Percentiles rank a stretch among this genome's conserved stretches.
These are phyloP conservation scores for Aelia acuminata DNA, from an alignment of 2,888 invertebrate species.

Conservation along the genomic window DNA sequence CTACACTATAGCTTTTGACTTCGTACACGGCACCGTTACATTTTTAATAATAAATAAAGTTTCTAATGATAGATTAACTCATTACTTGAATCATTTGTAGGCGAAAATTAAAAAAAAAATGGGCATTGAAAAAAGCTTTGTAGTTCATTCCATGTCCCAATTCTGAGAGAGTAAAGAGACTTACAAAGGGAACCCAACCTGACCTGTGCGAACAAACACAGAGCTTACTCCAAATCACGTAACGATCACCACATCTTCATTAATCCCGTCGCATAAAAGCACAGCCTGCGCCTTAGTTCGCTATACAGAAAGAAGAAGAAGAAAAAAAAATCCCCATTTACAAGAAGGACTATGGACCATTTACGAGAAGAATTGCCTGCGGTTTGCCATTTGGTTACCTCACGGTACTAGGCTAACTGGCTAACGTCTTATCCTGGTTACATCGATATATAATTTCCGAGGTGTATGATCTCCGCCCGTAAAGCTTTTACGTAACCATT, in stretches of 20 bases:
- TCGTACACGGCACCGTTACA: no score
- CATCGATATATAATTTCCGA: slow-evolving; percentile 18
- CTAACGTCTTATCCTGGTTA: background rate
- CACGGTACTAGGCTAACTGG: background rate
- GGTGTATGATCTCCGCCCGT: background rate
- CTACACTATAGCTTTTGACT: no score
- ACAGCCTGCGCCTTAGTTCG: background rate
- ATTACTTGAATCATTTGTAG: no score
- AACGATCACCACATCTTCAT: background rate
- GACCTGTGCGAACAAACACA: background rate
- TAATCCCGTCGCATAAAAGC: background rate
- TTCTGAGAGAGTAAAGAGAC: background rate
- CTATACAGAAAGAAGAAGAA: background rate
- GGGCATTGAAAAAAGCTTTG: no score
- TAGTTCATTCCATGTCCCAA: background rate
- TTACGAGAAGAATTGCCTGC: background rate
- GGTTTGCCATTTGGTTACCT: slow-evolving; percentile 33
- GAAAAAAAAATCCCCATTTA: slow-evolving; percentile 2
- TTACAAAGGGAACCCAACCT: background rate
- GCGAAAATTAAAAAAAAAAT: no score
- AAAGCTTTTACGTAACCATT: background rate
- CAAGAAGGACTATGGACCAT: background rate
- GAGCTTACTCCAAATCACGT: background rate
- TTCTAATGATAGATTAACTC: no score
- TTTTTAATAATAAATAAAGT: no score